phyloP scores from a whole-genome alignment of 2,113 vertebrate species.

The Rallus limicola region DNA sequence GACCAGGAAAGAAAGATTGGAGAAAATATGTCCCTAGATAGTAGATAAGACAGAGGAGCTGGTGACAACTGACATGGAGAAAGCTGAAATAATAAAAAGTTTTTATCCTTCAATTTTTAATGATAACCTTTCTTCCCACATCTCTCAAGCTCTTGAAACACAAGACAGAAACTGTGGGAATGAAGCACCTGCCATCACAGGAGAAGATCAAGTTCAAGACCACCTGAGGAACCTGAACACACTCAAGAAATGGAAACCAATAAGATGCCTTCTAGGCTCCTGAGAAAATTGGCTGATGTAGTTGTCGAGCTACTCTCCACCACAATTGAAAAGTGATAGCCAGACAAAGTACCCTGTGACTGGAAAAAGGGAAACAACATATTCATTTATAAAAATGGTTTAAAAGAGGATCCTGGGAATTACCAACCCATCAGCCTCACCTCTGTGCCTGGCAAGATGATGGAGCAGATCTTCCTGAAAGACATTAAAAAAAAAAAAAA shows the following conservation, averaged over 20 bases:
- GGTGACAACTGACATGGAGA: not conserved
- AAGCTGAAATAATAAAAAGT: not conserved
- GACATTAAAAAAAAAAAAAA: not conserved
- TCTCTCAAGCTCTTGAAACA: not conserved
- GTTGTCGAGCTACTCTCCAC: not conserved
- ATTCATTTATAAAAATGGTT: not conserved
- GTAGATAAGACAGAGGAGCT: not conserved
- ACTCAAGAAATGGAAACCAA: not conserved
- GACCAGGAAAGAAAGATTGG: not conserved
- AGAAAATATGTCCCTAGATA: not conserved
- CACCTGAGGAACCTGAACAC: not conserved
- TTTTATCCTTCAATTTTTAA: not conserved
- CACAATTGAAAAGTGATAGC: not conserved
- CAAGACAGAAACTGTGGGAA: not conserved
- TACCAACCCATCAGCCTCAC: not conserved
- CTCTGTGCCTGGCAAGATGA: not conserved
- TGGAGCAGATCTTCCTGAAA: not conserved
- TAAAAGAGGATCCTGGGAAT: not conserved
- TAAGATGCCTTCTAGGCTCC: not conserved
- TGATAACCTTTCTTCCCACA: not conserved
- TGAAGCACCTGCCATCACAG: not conserved
- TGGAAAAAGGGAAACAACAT: not conserved
- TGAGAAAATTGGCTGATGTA: not conserved
- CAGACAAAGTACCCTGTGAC: not conserved
- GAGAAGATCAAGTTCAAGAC: not conserved